phyloP scores from a whole-genome alignment of 2,888 invertebrate genomes.

The Drosophila kokeensis region DNA sequence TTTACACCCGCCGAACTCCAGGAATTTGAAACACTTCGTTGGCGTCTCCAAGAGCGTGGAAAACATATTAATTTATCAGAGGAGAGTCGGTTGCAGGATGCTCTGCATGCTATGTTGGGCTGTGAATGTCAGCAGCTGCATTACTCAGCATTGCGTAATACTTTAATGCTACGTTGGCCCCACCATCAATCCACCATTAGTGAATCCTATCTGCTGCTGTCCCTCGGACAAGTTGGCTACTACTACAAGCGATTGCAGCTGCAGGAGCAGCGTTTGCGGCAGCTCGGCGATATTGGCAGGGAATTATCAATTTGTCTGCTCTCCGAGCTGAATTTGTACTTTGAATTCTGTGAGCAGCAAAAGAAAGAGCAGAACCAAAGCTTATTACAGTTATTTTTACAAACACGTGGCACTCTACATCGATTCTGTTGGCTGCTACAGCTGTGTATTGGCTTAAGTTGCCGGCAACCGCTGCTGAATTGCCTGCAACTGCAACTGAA shows the following conservation, averaged over 20 bases:
- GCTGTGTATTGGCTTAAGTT: not conserved
- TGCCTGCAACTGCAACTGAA: constrained; percentile 34
- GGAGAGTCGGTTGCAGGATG: constrained; percentile 28
- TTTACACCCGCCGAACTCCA: constrained; percentile 27
- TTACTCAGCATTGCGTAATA: constrained; percentile 13
- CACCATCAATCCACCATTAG: constrained; percentile 45
- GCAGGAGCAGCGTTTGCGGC: constrained; percentile 11
- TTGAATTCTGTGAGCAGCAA: constrained; percentile 8
- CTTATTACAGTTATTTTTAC: constrained; percentile 23
- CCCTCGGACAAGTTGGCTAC: constrained; percentile 50
- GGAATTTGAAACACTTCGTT: constrained; percentile 32
- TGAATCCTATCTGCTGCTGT: constrained; percentile 56
- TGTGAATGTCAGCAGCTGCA: constrained; percentile 45
- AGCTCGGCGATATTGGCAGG: constrained; percentile 27
- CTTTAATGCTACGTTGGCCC: constrained; percentile 51
- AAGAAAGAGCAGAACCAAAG: not conserved
- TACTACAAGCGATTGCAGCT: constrained; percentile 38
- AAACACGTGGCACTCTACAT: constrained; percentile 9
- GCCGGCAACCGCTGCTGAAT: constrained; percentile 9
- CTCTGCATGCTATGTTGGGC: constrained; percentile 46
- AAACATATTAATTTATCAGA: rapidly evolving
- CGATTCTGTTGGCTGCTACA: constrained; percentile 42
- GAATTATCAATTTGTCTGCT: constrained; percentile 22
- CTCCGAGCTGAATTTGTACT: constrained; percentile 23
- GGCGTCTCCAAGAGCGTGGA: constrained; percentile 11